phyloP scores from a whole-genome alignment of 2,888 invertebrate genomes.

The Dynastes maya region DNA sequence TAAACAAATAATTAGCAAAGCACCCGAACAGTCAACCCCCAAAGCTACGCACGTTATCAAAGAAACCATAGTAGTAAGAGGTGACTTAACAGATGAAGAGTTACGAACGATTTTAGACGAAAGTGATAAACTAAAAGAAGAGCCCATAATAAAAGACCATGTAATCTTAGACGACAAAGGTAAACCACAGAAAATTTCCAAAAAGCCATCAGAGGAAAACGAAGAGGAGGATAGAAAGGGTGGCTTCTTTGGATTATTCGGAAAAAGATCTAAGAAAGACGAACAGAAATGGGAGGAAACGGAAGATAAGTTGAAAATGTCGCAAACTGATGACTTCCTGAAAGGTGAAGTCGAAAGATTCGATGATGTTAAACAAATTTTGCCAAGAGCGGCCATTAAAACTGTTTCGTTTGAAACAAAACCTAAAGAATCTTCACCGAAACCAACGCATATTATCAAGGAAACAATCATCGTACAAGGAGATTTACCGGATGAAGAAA shows the following conservation, averaged over 20 bases:
- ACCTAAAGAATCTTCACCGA: neutral
- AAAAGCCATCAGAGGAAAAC: conserved; percentile 25
- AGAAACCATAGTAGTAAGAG: conserved; percentile 1
- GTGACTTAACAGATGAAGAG: conserved; percentile 1
- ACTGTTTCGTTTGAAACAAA: no score
- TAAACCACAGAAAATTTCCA: conserved; percentile 12
- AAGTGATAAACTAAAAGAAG: conserved; percentile 17
- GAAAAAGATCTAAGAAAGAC: conserved; percentile 29
- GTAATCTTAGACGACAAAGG: conserved; percentile 10
- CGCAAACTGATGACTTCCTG: conserved; percentile 33
- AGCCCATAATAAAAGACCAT: conserved; percentile 10
- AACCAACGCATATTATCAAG: conserved; percentile 33
- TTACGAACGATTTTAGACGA: conserved; percentile 18
- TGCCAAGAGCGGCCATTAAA: neutral
- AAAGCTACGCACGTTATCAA: conserved; percentile 11
- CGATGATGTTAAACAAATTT: conserved; percentile 52
- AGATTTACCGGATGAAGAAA: conserved; percentile 30
- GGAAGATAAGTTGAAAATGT: conserved; percentile 27
- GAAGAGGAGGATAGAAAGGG: conserved; percentile 52
- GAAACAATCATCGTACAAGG: conserved; percentile 25
- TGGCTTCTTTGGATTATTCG: conserved; percentile 48
- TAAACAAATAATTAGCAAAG: conserved; percentile 8
- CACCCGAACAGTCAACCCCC: conserved; percentile 11
- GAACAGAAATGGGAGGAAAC: conserved; percentile 2
- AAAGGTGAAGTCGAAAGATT: conserved; percentile 34